A percentile compares a stretch with the other conserved stretches of the same genome.
These are phyloP conservation scores for Morus bassanus DNA, from an alignment of 2,797 vertebrate species.

Conservation along the genomic window DNA sequence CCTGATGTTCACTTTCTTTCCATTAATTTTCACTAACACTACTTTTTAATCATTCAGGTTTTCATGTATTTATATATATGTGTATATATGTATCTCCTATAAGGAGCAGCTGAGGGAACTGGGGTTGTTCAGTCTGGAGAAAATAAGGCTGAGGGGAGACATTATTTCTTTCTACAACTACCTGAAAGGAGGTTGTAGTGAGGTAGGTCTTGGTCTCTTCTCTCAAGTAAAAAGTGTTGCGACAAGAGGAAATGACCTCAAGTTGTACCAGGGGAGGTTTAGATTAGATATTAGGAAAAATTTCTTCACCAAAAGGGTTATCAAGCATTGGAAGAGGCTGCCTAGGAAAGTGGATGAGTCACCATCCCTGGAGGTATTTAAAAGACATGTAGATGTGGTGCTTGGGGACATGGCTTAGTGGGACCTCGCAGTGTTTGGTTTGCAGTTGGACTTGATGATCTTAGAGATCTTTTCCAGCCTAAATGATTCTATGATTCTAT, in stretches of 20 bases:
- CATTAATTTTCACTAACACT: background rate
- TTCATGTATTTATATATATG: background rate
- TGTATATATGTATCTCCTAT: background rate
- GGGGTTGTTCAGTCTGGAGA: background rate
- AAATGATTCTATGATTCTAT: background rate
- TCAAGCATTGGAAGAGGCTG: background rate
- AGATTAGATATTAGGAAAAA: background rate
- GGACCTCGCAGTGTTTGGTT: background rate
- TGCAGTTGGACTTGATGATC: background rate
- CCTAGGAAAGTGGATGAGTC: background rate
- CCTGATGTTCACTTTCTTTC: background rate
- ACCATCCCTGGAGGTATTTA: background rate
- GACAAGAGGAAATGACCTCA: background rate
- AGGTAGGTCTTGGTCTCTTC: background rate
- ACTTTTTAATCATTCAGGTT: background rate
- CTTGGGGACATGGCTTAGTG: background rate
- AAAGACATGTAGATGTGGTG: background rate
- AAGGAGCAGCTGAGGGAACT: background rate
- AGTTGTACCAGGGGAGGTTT: background rate
- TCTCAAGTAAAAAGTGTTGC: background rate
- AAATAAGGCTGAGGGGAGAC: background rate
- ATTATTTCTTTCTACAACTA: background rate
- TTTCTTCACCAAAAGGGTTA: background rate
- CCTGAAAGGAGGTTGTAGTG: background rate
- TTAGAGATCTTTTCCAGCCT: background rate